phyloP scores from a whole-genome alignment of 2,797 vertebrate species.

The Cryptoblepharus egeriae region DNA sequence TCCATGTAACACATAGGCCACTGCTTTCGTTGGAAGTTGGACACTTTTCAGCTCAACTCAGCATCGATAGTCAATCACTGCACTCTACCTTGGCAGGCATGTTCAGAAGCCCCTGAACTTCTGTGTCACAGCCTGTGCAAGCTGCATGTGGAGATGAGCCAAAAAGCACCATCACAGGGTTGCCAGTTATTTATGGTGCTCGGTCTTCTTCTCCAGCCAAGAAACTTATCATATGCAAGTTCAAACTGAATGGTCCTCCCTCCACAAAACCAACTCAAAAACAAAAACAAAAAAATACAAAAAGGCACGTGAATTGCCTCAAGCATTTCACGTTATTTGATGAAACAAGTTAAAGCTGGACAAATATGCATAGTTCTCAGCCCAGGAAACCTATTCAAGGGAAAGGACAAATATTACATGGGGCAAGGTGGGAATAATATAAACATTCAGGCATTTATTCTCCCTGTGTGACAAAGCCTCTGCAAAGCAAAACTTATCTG shows the following conservation, averaged over 20 bases:
- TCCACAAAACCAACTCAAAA: not conserved
- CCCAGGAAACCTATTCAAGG: not conserved
- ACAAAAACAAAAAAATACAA: not conserved
- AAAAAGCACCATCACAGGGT: not conserved
- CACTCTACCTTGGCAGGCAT: not conserved
- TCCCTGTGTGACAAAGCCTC: not conserved
- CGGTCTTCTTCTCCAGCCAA: not conserved
- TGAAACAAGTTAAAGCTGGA: conserved; percentile 20
- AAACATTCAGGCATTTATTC: not conserved
- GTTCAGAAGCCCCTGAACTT: not conserved
- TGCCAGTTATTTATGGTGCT: not conserved
- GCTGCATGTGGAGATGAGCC: not conserved
- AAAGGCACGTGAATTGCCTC: not conserved
- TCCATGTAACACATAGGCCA: not conserved
- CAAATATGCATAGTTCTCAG: conserved; percentile 27
- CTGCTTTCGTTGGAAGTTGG: not conserved
- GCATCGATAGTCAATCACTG: not conserved
- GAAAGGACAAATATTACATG: not conserved
- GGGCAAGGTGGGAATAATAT: not conserved
- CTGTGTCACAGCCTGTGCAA: not conserved
- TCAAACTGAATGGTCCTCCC: not conserved
- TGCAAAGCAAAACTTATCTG: not conserved
- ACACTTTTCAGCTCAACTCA: not conserved
- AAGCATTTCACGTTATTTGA: conserved; percentile 16
- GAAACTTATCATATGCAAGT: not conserved